Conservation (phyloP, 2,113 vertebrate genomes). For the Vulpes vulpes region DNA sequence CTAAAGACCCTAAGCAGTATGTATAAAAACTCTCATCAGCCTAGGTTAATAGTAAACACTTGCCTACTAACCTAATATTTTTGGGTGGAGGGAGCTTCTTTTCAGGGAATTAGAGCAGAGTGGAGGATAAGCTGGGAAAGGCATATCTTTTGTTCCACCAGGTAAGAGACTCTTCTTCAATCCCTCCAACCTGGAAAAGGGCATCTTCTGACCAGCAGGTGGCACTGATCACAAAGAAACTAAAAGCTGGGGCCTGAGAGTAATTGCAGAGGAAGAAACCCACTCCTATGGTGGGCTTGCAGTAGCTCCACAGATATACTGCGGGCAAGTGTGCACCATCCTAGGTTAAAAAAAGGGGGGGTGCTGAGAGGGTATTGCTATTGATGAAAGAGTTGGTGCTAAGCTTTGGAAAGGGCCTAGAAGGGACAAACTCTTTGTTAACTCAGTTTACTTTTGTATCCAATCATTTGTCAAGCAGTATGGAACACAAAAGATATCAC, state of each 20-base stretch:
- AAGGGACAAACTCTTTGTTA: neutral
- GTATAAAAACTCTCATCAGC: conserved; percentile 23
- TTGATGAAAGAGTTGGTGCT: neutral
- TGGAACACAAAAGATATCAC: neutral
- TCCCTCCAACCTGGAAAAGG: neutral
- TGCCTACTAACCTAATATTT: neutral
- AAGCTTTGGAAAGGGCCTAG: neutral
- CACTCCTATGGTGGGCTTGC: neutral
- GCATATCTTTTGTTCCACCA: neutral
- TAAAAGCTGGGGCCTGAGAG: neutral
- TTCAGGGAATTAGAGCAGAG: conserved; percentile 39
- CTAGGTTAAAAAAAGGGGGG: neutral
- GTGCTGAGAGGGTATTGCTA: neutral
- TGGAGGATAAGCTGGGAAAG: neutral
- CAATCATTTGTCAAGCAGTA: conserved; percentile 24
- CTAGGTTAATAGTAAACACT: neutral
- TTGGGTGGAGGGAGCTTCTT: neutral
- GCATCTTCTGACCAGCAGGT: conserved; percentile 47
- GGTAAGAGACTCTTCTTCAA: neutral
- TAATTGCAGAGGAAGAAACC: neutral
- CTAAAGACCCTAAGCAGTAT: neutral
- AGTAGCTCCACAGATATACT: neutral
- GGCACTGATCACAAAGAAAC: conserved; percentile 68
- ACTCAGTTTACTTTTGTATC: conserved; percentile 13
- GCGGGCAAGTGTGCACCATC: neutral